phyloP scores from a whole-genome alignment of 2,797 vertebrate genomes.

The Acropternis orthonyx region DNA sequence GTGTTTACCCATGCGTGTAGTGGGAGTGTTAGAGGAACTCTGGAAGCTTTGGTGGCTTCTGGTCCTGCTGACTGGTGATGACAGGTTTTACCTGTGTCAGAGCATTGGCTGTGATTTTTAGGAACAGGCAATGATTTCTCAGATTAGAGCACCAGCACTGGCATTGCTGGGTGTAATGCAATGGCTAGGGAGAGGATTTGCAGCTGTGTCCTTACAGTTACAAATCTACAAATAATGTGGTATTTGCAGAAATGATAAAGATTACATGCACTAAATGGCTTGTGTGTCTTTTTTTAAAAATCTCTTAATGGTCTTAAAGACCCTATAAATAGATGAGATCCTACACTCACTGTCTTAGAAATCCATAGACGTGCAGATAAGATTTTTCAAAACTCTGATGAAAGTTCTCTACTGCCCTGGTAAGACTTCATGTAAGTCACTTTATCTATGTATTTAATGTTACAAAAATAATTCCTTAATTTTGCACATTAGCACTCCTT shows the following conservation, averaged over 20 bases:
- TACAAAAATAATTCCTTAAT: neutral
- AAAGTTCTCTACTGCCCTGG: neutral
- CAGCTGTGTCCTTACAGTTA: neutral
- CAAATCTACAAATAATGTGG: neutral
- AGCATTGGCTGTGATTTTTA: fast-evolving
- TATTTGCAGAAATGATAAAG: slow-evolving; percentile 2
- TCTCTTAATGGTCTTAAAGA: neutral
- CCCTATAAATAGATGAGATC: neutral
- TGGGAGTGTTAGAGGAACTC: neutral
- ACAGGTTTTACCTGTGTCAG: neutral
- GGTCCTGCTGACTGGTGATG: neutral
- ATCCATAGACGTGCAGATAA: neutral
- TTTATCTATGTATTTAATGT: neutral
- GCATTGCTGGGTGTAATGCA: neutral
- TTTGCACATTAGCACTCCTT: neutral
- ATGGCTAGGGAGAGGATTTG: neutral
- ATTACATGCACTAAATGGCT: neutral
- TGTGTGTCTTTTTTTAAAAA: neutral
- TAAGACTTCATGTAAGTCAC: neutral
- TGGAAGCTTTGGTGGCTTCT: neutral
- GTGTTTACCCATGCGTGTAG: neutral
- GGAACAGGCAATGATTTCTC: neutral
- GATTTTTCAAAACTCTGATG: neutral
- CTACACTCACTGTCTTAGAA: neutral
- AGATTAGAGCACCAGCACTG: neutral